A percentile compares a stretch with the other conserved stretches of the same genome.
These are phyloP conservation scores for Alethe diademata DNA, from an alignment of 2,113 vertebrate species.

Conservation along the genomic window DNA sequence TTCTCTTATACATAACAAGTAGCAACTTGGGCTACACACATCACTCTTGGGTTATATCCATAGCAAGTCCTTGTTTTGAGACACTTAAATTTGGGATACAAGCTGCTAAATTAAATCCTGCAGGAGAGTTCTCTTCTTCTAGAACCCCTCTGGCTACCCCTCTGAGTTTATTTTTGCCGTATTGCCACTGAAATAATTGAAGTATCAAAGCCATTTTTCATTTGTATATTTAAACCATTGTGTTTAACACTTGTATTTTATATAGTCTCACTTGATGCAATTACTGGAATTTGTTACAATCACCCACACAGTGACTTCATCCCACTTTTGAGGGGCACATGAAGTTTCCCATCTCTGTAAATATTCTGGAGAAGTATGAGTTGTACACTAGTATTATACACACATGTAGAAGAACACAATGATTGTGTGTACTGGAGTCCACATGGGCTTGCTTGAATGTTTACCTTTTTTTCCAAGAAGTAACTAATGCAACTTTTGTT, in stretches of 20 bases:
- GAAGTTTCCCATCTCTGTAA: not conserved
- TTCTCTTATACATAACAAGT: not conserved
- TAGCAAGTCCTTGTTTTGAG: not conserved
- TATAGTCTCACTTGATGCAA: not conserved
- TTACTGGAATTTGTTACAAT: not conserved
- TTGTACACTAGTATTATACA: not conserved
- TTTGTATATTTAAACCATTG: not conserved
- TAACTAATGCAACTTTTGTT: not conserved
- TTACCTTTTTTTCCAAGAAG: not conserved
- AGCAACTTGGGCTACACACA: fast-evolving
- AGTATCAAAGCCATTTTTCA: not conserved
- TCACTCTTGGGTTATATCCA: not conserved
- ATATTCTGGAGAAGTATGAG: fast-evolving
- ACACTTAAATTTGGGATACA: not conserved
- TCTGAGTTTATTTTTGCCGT: not conserved
- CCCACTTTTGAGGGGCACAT: not conserved
- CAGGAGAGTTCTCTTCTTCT: not conserved
- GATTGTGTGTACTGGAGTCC: not conserved
- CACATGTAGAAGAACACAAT: not conserved
- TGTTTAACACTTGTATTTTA: not conserved
- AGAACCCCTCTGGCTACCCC: not conserved
- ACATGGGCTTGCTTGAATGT: not conserved
- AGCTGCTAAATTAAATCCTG: not conserved
- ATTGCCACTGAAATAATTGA: not conserved
- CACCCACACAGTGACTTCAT: not conserved